phyloP scores from a whole-genome alignment of 2,797 vertebrate species.

The Urophycis tenuis region DNA sequence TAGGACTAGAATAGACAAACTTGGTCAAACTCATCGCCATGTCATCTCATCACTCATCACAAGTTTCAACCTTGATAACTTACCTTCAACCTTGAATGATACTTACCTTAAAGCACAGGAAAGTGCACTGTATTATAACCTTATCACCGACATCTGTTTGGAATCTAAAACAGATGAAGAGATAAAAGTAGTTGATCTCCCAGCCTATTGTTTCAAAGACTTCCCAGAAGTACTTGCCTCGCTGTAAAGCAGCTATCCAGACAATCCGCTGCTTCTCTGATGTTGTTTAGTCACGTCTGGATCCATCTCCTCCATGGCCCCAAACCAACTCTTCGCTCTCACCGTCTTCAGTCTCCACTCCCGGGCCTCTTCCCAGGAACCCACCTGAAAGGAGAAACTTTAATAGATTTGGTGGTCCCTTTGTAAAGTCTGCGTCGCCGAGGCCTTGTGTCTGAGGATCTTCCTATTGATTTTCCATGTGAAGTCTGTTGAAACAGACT shows the following conservation, averaged over 20 bases:
- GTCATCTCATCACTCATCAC: not conserved
- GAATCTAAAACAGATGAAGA: constrained; percentile 1
- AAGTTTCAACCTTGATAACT: not conserved
- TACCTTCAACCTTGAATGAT: not conserved
- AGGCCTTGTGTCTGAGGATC: not conserved
- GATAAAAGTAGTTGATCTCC: not conserved
- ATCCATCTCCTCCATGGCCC: not conserved
- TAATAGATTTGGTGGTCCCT: constrained; percentile 2
- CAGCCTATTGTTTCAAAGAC: not conserved
- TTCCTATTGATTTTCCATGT: constrained; percentile 21
- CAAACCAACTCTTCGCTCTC: not conserved
- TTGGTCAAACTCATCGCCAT: not conserved
- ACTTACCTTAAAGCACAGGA: not conserved
- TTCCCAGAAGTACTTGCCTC: not conserved
- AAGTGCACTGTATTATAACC: not conserved
- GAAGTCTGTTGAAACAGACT: not conserved
- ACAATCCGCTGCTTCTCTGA: not conserved
- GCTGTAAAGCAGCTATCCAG: not conserved
- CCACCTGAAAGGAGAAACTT: not conserved
- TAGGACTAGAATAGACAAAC: not conserved
- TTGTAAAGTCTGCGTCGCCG: not conserved
- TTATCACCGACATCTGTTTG: not conserved
- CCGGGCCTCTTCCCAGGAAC: not conserved
- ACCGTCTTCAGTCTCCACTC: not conserved
- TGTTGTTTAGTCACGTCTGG: not conserved